Base-by-base conservation (phyloP, 2,888 invertebrate genomes). In the Chesias legatella region DNA sequence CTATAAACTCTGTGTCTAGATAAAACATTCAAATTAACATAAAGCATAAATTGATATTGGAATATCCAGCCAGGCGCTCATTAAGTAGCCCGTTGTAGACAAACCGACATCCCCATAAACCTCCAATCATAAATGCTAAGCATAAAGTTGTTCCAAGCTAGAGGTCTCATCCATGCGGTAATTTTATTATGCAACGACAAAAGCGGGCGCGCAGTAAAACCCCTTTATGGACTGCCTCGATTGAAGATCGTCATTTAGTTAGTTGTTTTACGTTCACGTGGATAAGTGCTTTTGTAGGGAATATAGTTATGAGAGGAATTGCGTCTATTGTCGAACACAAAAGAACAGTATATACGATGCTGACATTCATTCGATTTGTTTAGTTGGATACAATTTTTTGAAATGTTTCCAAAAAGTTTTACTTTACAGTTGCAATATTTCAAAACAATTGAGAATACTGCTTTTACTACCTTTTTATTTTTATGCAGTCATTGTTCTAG, bases 131-230 rank as follows among this genome's bases (percentile, higher is more conserved):
- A 45, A 44, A 45, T 28, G 26, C 26, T 35, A 35, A 34, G 32
- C 40, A 37, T 41, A 43, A 43, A 33, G 32, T 38, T 41, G 37
- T 41, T 37, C 24, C 27, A 37, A 41, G 33, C 26, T 41, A 33
- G 35, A 7, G 9, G 25, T 8, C 1, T 25, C 5, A 25, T 48
- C 41, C 50, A 47, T 44, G 48, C 48, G 48, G 51, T 44, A 44
- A 53, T 48, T 53, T 53, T 46, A 53, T 41, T 46, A 46, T 51
- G 43, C 48, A 48, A 49, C 43, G 48, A 50, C 48, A 51, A 51
- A 51, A 45, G 48, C 48, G 40, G 42, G 40, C 31, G 38, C 26
- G 44, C 33, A 37, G 43, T 51, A 54, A 51, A 51, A 35, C 43
- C 42, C 42, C 45, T 54, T 54, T 48, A 49, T 49, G 48, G 36